phyloP scores from a whole-genome alignment of 2,797 vertebrate genomes.

The Takifugu rubripes region DNA sequence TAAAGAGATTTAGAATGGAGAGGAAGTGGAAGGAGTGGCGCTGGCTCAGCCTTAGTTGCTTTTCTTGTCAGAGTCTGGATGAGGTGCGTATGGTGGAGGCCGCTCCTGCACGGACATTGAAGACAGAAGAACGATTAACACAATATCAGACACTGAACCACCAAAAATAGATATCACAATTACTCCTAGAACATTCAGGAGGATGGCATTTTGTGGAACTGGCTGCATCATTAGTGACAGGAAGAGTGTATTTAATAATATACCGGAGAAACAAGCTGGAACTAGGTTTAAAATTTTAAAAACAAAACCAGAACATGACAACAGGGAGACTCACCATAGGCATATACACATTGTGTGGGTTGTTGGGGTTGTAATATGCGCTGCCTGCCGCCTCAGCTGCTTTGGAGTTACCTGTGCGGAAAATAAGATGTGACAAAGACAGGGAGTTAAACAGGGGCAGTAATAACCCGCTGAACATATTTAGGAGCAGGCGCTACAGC shows the following conservation, averaged over 20 bases:
- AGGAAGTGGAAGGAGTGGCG: conserved; percentile 25
- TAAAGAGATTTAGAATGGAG: conserved; percentile 36
- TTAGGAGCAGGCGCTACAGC: conserved; percentile 29
- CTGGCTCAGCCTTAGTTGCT: conserved; percentile 61
- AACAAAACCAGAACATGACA: not conserved
- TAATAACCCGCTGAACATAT: conserved; percentile 14
- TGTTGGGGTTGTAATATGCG: conserved; percentile 87
- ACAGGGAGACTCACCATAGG: conserved; percentile 78
- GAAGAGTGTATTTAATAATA: no score
- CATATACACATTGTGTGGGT: conserved; percentile 92
- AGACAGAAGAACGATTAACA: not conserved
- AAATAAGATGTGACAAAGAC: conserved; percentile 27
- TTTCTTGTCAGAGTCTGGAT: conserved; percentile 83
- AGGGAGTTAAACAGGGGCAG: not conserved
- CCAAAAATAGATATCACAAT: not conserved
- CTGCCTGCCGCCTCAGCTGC: conserved; percentile 85
- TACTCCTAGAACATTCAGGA: no score
- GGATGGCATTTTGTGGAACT: no score
- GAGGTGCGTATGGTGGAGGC: conserved; percentile 86
- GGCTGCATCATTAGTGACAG: no score
- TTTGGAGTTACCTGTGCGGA: conserved; percentile 74
- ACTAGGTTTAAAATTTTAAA: not conserved
- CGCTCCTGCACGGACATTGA: conserved; percentile 73
- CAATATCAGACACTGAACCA: no score
- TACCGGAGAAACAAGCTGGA: not conserved